Evolutionary conservation across 2,888 invertebrate species (phyloP), one percentile per base, ranked within the genome.

Genomic region (Tetropium fuscum): DNA sequence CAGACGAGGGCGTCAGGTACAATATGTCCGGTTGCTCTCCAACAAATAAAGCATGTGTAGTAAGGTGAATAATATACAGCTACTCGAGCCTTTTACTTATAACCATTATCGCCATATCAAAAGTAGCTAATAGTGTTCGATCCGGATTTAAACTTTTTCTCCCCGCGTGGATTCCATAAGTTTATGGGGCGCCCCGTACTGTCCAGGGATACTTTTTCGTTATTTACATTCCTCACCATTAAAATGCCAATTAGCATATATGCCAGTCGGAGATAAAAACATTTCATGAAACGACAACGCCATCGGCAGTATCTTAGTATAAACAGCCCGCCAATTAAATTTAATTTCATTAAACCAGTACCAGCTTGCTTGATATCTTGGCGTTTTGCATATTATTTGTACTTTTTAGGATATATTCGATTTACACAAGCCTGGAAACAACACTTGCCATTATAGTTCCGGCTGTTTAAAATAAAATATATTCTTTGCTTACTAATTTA

Each of bases 311-410:
- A 68, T 69, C 58, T 68, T 61, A 53, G 61, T 44, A 66, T 54
- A 63, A 66, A 66, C 63, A 59, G 15, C 49, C 68, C 59, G 65
- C 73, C 74, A 76, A 76, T 76, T 76, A 76, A 73, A 72, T 73
- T 73, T 74, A 76, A 74, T 75, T 75, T 74, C 72, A 73, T 76
- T 74, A 74, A 70, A 68, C 64, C 63, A 40, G 65, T 70, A 67
- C 68, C 55, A 54, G 60, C 61, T 66, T 64, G 55, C 62, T 60
- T 55, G 62, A 65, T 70, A 65, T 66, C 64, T 44, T 18, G 13
- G 10, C 38, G 32, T 55, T 60, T 69, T 63, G 62, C 61, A 66
- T 60, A 36, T 64, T 56, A 61, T 62, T 55, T 62, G 48, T 34
- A 32, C 19, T 10, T 45, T 60, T 48, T 48, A 6, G 22, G 36